phyloP scores from a whole-genome alignment of 2,113 vertebrate species.

The Sebastes fasciatus region DNA sequence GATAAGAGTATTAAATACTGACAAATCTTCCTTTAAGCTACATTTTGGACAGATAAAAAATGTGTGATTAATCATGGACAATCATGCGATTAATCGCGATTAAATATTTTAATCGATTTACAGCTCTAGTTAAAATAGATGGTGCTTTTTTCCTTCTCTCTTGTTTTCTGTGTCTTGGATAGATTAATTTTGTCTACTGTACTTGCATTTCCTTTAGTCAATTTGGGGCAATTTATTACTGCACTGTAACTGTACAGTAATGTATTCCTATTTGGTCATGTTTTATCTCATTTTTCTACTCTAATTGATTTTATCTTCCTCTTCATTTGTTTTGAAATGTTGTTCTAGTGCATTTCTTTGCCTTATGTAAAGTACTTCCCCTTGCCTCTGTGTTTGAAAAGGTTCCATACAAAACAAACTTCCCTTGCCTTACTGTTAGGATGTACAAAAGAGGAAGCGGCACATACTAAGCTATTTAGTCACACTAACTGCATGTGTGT shows the following conservation, averaged over 20 bases:
- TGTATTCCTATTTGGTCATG: background rate
- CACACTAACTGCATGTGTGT: background rate
- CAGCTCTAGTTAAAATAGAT: background rate
- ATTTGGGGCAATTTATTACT: background rate
- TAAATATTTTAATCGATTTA: no score
- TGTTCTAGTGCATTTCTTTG: background rate
- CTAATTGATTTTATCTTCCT: background rate
- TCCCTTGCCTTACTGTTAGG: background rate
- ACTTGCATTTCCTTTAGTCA: background rate
- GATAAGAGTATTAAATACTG: no score
- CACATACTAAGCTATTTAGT: slow-evolving; percentile 11
- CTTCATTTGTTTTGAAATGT: background rate
- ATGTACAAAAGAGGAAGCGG: slow-evolving; percentile 26
- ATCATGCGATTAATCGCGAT: no score
- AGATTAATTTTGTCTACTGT: background rate
- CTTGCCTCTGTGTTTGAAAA: background rate
- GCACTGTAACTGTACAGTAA: background rate
- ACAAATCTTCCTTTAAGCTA: no score
- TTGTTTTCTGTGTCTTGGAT: background rate
- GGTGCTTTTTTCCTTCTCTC: background rate
- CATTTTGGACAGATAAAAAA: no score
- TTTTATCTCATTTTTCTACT: background rate
- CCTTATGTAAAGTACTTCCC: background rate
- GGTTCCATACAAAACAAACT: background rate
- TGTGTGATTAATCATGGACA: no score